phyloP scores from a whole-genome alignment of 2,888 invertebrate species.

The Pemphredon lugubris region DNA sequence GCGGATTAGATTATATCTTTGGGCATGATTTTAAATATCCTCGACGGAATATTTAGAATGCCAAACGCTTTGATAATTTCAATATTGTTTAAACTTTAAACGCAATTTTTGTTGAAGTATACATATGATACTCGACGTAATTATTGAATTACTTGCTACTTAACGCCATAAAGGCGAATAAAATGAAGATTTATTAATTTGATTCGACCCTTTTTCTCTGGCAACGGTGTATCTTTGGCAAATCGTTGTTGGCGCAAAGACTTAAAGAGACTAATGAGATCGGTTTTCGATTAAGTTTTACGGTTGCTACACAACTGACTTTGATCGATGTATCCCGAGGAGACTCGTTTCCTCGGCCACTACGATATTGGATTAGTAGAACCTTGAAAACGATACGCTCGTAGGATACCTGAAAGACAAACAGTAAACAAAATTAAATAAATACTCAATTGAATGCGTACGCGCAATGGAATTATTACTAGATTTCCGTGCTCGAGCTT shows the following conservation, averaged over 20 bases:
- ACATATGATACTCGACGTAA: too few relatives aligned
- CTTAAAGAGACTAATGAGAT: constrained; percentile 24
- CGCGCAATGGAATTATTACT: too few relatives aligned
- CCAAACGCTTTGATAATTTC: background rate
- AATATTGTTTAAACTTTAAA: background rate
- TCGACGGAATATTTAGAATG: too few relatives aligned
- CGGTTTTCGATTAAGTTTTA: constrained; percentile 35
- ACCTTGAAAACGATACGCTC: background rate
- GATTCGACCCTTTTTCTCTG: constrained; percentile 8
- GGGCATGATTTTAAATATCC: too few relatives aligned
- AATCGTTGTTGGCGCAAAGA: background rate
- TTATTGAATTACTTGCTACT: too few relatives aligned
- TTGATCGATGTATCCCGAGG: constrained; percentile 37
- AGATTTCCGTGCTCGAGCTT: too few relatives aligned
- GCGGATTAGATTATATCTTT: background rate
- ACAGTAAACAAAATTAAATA: too few relatives aligned
- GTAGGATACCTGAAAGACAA: background rate
- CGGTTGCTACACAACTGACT: constrained; percentile 15
- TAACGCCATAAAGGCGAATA: too few relatives aligned
- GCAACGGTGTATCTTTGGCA: constrained; percentile 5
- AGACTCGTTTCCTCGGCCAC: background rate
- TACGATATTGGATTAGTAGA: constrained; percentile 1
- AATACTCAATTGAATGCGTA: too few relatives aligned
- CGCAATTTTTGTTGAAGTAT: too few relatives aligned
- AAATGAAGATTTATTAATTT: background rate